These are phyloP conservation scores for Tringa solitaria DNA, from an alignment of 2,113 vertebrate species.

Conservation along the genomic window DNA sequence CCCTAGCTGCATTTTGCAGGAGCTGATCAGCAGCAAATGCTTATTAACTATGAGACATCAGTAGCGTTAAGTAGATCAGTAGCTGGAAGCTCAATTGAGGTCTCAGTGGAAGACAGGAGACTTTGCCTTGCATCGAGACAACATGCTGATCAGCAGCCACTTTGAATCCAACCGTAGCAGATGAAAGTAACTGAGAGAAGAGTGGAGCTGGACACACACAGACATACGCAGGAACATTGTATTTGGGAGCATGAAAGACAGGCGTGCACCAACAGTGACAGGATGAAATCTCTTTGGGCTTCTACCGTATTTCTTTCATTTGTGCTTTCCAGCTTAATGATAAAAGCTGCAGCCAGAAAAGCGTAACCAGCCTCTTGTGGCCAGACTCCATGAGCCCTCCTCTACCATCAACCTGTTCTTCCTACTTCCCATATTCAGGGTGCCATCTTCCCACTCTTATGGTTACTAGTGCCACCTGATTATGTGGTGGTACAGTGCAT, in stretches of 20 bases:
- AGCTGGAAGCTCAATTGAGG: background rate
- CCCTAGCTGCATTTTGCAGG: background rate
- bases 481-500: background rate
- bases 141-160: background rate
- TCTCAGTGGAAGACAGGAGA: background rate
- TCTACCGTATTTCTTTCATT: background rate
- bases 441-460: background rate
- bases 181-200: background rate
- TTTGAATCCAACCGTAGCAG: background rate
- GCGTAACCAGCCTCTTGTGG: background rate
- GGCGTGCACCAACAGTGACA: background rate
- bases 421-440: background rate
- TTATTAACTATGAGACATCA: background rate
- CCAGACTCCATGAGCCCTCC: background rate
- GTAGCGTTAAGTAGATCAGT: background rate
- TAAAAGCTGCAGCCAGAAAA: background rate
- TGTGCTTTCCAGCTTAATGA: background rate
- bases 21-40: background rate
- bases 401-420: background rate
- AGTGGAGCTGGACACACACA: background rate
- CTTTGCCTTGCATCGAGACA: background rate
- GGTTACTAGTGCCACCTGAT: background rate
- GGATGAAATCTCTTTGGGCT: background rate
- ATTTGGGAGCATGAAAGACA: background rate
- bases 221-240: background rate